Base-by-base conservation (phyloP, 2,113 vertebrate species). In the Dasyprocta punctata region DNA sequence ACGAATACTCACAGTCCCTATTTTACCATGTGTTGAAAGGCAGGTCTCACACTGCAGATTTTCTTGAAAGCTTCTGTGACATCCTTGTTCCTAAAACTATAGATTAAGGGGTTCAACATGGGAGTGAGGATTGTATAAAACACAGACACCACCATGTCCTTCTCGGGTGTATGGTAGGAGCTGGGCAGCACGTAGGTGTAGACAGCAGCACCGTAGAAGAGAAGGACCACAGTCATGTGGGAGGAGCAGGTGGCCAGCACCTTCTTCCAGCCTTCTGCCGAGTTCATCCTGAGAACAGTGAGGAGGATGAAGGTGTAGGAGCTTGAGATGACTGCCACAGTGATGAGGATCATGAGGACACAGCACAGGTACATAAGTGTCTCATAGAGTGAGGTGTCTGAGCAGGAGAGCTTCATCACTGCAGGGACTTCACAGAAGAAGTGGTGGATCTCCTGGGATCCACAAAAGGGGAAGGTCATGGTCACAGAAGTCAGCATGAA, bases 371-470 rank as follows among this genome's bases (percentile, higher is more conserved):
- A 97, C 65, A 98, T 94, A 33, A 96, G 54, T 0, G 22, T 96
- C 86, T 98, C 82, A n/a, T 87, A 87, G 60, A 93, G 84, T 1
- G 60, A 47, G 49, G 84, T 87, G 30, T 96, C 96, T 1, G 84
- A 97, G 63, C 97, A 98, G 41, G 96, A 97, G 19, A 98, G 92
- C 7, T 90, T 97, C 14, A 44, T 38, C 26, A 97, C 6, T 26
- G 91, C 94, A 14, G 85, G 93, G 4, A 97, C 52, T 16, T 97
- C 96, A 85, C 98, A 97, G 81, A 97, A 97, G 69, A 97, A 98
- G 52, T 98, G 97, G 1, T 92, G 60, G 4, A 97, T 95, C 22
- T 90, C 38, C 20, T 52, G 1, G 16, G 93, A 85, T 19, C 71
- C 56, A 30, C 96, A 98, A 41, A 95, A 96, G 1, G 97, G 93